Percentiles rank a stretch among this genome's conserved stretches.
Evolutionary conservation across 1,140 invertebrate genomes (phyloP).

Genomic region (Leptopilina clavipes): DNA sequence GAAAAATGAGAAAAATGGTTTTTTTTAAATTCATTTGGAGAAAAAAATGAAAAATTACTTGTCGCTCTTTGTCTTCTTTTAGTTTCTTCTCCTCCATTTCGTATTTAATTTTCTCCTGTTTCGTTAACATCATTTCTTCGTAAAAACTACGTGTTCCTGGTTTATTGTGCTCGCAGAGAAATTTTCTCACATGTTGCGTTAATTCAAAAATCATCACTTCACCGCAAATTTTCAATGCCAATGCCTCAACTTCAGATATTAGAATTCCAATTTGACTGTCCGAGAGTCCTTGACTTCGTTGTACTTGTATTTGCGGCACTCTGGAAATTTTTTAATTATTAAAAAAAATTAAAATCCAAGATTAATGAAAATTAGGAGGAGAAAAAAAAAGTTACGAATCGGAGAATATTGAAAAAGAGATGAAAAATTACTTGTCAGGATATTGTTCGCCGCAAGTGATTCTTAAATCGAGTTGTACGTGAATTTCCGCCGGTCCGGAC

Average conservation of each 20-base stretch:
- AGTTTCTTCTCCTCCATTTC: constrained; percentile 77
- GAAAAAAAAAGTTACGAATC: no score
- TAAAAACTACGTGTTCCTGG: constrained; percentile 85
- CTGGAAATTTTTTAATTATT: no score
- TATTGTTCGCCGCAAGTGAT: constrained; percentile 78
- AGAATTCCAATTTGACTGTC: constrained; percentile 77
- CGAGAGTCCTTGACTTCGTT: constrained; percentile 83
- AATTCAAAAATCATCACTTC: constrained; percentile 88
- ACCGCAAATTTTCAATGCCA: constrained; percentile 78
- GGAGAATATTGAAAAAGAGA: no score
- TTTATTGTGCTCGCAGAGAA: constrained; percentile 83
- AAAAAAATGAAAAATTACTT: constrained; percentile 50
- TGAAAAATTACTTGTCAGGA: constrained; percentile 82
- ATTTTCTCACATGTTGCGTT: constrained; percentile 81
- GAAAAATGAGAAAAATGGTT: constrained; percentile 4
- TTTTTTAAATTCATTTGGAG: no score
- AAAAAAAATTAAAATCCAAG: no score
- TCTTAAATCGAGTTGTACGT: constrained; percentile 82
- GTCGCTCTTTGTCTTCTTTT: constrained; percentile 79
- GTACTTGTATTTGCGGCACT: constrained; percentile 78
- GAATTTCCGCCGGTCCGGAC: constrained; percentile 76
- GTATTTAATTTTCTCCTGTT: constrained; percentile 78
- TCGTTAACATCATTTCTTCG: constrained; percentile 86
- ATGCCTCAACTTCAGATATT: constrained; percentile 75
- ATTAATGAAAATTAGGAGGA: no score